Conservation (phyloP, 2,797 vertebrate genomes). For the Chanos chanos region DNA sequence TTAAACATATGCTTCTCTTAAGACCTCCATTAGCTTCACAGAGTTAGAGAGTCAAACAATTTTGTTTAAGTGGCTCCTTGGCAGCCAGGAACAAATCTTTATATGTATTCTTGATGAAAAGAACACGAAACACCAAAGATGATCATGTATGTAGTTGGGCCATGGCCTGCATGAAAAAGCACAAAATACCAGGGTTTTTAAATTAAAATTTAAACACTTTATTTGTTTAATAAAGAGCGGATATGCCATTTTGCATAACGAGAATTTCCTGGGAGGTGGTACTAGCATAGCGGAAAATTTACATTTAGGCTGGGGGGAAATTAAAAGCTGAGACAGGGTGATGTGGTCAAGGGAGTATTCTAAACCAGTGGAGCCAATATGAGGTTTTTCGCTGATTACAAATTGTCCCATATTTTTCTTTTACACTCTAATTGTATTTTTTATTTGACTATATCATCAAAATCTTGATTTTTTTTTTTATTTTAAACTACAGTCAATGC, state of each 20-base stretch:
- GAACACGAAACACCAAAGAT: constrained; percentile 1
- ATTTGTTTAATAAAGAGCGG: constrained; percentile 88
- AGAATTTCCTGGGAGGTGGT: constrained; percentile 78
- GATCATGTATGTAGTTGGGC: constrained; percentile 19
- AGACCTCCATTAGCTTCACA: no score
- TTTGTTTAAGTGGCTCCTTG: no score
- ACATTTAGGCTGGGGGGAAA: constrained; percentile 83
- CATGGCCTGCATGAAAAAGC: constrained; percentile 43
- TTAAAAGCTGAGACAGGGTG: constrained; percentile 78
- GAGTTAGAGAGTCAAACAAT: no score
- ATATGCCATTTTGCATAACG: constrained; percentile 85
- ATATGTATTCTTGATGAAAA: neutral
- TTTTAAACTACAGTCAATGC: no score
- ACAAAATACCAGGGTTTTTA: constrained; percentile 69
- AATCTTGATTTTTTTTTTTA: no score
- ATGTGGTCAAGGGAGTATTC: constrained; percentile 72
- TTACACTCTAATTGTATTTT: constrained; percentile 45
- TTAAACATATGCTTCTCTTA: no score
- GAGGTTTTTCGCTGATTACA: constrained; percentile 79
- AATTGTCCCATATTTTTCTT: constrained; percentile 60
- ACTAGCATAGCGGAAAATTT: constrained; percentile 90
- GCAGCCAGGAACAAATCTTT: neutral
- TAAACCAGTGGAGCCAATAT: constrained; percentile 87
- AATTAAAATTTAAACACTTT: constrained; percentile 83
- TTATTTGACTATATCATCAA: no score